A percentile compares a stretch with the other conserved stretches of the same genome.
phyloP scores from a whole-genome alignment of 2,113 vertebrate genomes.

The Edolisoma coerulescens region DNA sequence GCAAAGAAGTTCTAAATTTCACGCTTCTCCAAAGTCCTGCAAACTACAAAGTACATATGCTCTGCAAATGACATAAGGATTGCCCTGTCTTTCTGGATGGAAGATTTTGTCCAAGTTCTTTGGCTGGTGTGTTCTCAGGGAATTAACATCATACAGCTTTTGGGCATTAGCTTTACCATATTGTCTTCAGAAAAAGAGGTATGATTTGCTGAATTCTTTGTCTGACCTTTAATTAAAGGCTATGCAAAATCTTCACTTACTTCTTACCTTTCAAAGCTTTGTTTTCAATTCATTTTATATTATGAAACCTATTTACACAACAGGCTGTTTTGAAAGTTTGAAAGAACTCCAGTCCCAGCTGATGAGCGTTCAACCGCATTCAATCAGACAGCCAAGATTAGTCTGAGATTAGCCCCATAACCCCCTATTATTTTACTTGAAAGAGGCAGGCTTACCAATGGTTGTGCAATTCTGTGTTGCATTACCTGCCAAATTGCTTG shows the following conservation, averaged over 20 bases:
- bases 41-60: neutral
- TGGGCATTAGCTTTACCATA: neutral
- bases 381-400: conserved; percentile 10
- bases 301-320: conserved; percentile 16
- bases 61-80: neutral
- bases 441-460: conserved; percentile 5
- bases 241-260: neutral
- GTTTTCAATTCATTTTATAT: neutral
- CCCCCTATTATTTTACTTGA: neutral
- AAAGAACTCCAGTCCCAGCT: neutral
- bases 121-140: neutral
- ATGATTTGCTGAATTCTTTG: neutral
- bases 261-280: neutral
- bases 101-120: neutral
- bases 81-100: neutral
- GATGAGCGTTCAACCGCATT: fast-evolving
- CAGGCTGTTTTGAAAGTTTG: neutral
- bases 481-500: neutral
- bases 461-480: neutral
- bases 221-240: neutral
- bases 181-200: neutral
- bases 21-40: neutral
- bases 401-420: conserved; percentile 18
- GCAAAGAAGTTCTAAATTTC: neutral
- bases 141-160: neutral